These are phyloP conservation scores for Strigops habroptila DNA, from an alignment of 2,113 vertebrate genomes.

Conservation along the genomic window DNA sequence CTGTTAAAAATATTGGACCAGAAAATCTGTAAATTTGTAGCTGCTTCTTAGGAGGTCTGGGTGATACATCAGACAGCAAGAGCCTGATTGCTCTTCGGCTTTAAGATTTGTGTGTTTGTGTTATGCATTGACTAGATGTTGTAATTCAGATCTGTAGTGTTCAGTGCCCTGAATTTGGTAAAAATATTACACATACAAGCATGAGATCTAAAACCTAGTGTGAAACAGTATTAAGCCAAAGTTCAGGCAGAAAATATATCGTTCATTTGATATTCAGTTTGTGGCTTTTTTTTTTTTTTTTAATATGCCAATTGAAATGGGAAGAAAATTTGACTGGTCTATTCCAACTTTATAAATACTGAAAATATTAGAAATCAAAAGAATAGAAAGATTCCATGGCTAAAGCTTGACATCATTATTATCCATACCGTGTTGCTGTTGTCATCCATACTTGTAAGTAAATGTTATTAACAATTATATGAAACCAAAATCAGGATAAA, in stretches of 20 bases:
- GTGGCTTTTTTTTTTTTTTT: neutral
- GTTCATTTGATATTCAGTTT: neutral
- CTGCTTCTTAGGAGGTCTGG: neutral
- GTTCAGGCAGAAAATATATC: neutral
- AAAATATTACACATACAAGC: neutral
- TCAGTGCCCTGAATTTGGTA: neutral
- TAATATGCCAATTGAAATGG: neutral
- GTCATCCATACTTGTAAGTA: neutral
- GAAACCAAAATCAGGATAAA: neutral
- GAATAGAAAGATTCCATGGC: neutral
- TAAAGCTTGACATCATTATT: neutral
- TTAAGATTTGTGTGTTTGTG: neutral
- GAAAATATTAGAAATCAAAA: neutral
- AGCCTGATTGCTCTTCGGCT: neutral
- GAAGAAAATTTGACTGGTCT: neutral
- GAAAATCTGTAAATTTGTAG: neutral
- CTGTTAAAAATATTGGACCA: neutral
- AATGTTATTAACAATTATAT: neutral
- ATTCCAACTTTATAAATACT: neutral
- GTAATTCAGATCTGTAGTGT: neutral
- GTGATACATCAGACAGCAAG: neutral
- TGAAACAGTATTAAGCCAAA: neutral
- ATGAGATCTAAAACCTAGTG: neutral
- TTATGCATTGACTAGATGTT: neutral
- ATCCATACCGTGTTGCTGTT: neutral